Percentiles rank a stretch among this genome's conserved stretches.
phyloP scores from a whole-genome alignment of 2,888 invertebrate genomes.

The Xestia c-nigrum region DNA sequence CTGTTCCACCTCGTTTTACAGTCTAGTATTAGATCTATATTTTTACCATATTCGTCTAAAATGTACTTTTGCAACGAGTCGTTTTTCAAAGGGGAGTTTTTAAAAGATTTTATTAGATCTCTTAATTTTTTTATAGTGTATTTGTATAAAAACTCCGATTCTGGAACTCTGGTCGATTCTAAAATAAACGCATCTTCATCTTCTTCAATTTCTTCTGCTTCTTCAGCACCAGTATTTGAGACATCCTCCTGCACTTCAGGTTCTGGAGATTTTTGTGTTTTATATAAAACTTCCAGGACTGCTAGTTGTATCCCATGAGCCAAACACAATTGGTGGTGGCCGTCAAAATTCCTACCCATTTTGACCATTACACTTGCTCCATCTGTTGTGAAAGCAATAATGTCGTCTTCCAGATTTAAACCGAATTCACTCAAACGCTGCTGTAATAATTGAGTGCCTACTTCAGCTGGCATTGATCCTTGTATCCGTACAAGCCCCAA shows the following conservation, averaged over 20 bases:
- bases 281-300: too few species aligned
- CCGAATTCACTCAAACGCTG: too few species aligned
- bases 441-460: too few species aligned
- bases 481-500: too few species aligned
- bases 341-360: background rate
- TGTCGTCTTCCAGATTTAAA: too few species aligned
- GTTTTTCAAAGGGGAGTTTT: constrained; percentile 1
- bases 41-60: background rate
- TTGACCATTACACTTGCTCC: background rate
- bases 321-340: background rate
- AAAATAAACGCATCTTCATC: too few species aligned
- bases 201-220: too few species aligned
- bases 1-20: constrained; percentile 1
- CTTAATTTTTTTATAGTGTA: background rate
- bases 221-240: background rate
- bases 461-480: too few species aligned
- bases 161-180: too few species aligned
- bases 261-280: too few species aligned
- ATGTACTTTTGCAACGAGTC: background rate
- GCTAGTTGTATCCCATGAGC: too few species aligned
- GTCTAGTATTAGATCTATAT: background rate
- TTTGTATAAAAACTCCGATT: background rate
- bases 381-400: background rate
- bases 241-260: background rate
- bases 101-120: background rate